These are phyloP conservation scores for Rhynchophorus ferrugineus DNA, from an alignment of 1,140 invertebrate species.

Conservation along the genomic window DNA sequence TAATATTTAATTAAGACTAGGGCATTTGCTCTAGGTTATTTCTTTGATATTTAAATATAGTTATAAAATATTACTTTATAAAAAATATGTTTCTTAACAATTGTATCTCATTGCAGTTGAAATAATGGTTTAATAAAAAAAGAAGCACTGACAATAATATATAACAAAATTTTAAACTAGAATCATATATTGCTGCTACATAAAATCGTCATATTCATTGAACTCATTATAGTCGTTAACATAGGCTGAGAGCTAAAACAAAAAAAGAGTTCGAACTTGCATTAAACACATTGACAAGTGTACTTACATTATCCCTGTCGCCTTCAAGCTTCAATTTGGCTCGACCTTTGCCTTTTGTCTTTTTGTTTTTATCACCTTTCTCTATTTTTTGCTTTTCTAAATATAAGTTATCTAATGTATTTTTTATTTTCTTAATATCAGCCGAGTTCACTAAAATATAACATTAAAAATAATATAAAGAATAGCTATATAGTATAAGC, in stretches of 20 bases:
- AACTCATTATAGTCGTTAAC: constrained; percentile 46
- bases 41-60: constrained; percentile 7
- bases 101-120: constrained; percentile 14
- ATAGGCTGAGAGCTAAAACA: constrained; percentile 46
- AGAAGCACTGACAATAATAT: constrained; percentile 4
- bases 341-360: constrained; percentile 65
- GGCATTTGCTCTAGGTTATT: not conserved
- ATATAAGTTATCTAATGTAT: constrained; percentile 66
- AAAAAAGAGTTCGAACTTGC: constrained; percentile 18
- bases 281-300: constrained; percentile 8
- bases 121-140: constrained; percentile 8
- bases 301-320: constrained; percentile 60
- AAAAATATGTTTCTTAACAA: constrained; percentile 7
- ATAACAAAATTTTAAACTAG: constrained; percentile 8
- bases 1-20: not conserved
- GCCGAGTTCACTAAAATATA: constrained; percentile 55
- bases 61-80: constrained; percentile 15
- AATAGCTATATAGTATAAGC: not conserved
- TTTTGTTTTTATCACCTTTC: constrained; percentile 64
- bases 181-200: constrained; percentile 45
- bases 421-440: constrained; percentile 76
- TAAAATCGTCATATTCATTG: constrained; percentile 60
- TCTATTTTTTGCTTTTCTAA: constrained; percentile 76
- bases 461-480: constrained; percentile 11
- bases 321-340: constrained; percentile 67